Conservation (phyloP, 2,797 vertebrate species). For the Typhlichthys subterraneus region DNA sequence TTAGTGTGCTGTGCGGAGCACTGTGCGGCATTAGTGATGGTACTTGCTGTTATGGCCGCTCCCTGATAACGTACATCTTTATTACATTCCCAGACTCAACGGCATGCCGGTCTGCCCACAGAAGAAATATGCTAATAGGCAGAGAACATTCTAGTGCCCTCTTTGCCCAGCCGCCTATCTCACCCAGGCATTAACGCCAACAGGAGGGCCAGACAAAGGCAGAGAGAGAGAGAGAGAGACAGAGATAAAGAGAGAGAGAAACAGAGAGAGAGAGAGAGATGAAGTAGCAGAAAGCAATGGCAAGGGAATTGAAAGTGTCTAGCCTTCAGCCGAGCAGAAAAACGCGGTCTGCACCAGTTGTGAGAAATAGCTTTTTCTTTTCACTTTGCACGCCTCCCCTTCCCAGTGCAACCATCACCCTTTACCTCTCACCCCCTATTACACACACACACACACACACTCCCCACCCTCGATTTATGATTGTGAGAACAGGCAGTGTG, state of each 20-base stretch:
- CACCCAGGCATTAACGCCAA: constrained; percentile 41
- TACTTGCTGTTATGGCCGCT: constrained; percentile 89
- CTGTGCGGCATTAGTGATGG: constrained; percentile 87
- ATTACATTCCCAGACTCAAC: constrained; percentile 94
- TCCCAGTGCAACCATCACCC: constrained; percentile 74
- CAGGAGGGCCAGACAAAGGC: constrained; percentile 72
- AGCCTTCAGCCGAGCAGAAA: constrained; percentile 72
- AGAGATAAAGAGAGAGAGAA: constrained; percentile 3
- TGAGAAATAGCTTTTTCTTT: constrained; percentile 87
- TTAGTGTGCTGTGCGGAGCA: constrained; percentile 91
- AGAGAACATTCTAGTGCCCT: constrained; percentile 85
- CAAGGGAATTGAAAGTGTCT: constrained; percentile 68
- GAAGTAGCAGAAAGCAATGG: constrained; percentile 17
- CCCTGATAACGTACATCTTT: constrained; percentile 97
- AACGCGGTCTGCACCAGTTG: constrained; percentile 67
- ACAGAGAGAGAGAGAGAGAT: constrained; percentile 19
- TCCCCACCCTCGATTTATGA: constrained; percentile 47
- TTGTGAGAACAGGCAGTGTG: constrained; percentile 37
- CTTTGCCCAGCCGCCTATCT: constrained; percentile 59
- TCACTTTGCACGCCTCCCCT: constrained; percentile 78
- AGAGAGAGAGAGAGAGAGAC: constrained; percentile 44
- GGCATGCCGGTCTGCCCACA: constrained; percentile 80
- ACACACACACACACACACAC: constrained; percentile 53
- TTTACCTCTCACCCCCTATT: constrained; percentile 76
- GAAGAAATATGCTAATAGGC: constrained; percentile 90